phyloP scores from a whole-genome alignment of 2,888 invertebrate genomes.

The Zele albiditarsus region DNA sequence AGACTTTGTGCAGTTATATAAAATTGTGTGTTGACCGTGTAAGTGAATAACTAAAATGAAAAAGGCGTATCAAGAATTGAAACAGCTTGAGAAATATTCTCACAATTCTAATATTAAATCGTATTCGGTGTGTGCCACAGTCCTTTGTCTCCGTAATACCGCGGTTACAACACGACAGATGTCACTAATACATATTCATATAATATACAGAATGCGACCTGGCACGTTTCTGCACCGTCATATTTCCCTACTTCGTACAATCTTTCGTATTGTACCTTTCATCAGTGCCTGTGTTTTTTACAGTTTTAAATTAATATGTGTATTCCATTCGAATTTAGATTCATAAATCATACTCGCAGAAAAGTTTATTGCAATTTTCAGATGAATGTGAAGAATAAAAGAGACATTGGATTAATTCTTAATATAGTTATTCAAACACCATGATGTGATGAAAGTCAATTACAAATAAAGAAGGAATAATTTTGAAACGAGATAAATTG shows the following conservation, averaged over 20 bases:
- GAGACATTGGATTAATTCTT: too few species aligned
- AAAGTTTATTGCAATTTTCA: too few species aligned
- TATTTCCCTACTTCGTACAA: background rate
- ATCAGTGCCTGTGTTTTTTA: slow-evolving; percentile 3
- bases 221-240: slow-evolving; percentile 14
- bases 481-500: too few species aligned
- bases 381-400: too few species aligned
- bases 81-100: slow-evolving; percentile 26
- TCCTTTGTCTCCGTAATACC: slow-evolving; percentile 58
- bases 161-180: slow-evolving; percentile 61
- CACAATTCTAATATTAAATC: slow-evolving; percentile 57
- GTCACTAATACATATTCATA: slow-evolving; percentile 67
- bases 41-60: background rate
- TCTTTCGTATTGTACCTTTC: slow-evolving; percentile 25
- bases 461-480: too few species aligned
- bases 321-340: background rate
- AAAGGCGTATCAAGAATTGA: background rate
- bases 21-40: too few species aligned
- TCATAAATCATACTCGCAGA: too few species aligned
- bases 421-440: too few species aligned
- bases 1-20: too few species aligned
- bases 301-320: background rate
- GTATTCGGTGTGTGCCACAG: slow-evolving; percentile 42
- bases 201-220: slow-evolving; percentile 25
- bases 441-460: too few species aligned